phyloP scores from a whole-genome alignment of 2,888 invertebrate genomes.

The Synergus japonicus region DNA sequence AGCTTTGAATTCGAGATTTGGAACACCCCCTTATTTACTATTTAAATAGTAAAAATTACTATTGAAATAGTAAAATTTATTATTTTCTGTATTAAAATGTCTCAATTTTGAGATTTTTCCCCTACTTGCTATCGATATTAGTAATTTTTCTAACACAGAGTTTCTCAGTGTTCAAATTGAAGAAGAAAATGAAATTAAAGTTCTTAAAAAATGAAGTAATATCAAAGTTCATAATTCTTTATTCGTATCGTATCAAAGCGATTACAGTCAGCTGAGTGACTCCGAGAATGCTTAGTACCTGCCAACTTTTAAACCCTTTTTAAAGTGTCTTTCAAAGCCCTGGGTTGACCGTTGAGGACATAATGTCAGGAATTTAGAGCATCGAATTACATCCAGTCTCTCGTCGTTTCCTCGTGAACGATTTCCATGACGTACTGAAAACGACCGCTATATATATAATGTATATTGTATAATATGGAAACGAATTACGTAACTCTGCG shows the following conservation, averaged over 20 bases:
- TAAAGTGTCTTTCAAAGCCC: background rate
- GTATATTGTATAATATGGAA: conserved; percentile 45
- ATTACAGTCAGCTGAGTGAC: background rate
- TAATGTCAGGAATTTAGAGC: background rate
- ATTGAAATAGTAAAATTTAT: no score
- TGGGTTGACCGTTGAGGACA: background rate
- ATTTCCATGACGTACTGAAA: conserved; percentile 15
- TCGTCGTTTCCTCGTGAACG: background rate
- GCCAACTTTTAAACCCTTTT: background rate
- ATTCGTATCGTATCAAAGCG: background rate
- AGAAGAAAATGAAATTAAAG: no score
- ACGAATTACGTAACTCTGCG: conserved; percentile 67
- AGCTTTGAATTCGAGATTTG: no score
- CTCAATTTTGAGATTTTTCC: no score
- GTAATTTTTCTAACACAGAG: no score
- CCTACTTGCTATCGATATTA: no score
- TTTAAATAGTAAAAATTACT: no score
- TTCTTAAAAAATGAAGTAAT: background rate
- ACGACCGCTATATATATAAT: background rate
- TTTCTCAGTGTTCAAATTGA: background rate
- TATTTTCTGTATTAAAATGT: no score
- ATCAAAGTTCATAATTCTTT: background rate
- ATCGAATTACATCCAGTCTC: background rate
- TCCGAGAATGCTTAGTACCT: background rate
- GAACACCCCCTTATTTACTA: no score